phyloP scores from a whole-genome alignment of 35 echinoderm and acorn worm genomes.

The Anneissia japonica region DNA sequence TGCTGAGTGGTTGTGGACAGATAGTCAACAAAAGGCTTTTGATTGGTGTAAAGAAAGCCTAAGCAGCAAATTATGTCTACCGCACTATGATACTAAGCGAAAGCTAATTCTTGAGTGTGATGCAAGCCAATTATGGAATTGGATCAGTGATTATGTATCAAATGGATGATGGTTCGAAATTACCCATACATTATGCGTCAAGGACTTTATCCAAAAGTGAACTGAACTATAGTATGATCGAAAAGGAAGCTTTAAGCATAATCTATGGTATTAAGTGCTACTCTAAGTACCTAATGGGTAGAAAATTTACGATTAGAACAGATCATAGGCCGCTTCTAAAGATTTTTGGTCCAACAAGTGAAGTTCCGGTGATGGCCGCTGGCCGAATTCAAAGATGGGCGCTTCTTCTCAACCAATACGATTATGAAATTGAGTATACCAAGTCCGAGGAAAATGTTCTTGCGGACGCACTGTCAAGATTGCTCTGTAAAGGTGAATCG shows the following conservation, averaged over 20 bases:
- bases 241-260: slow-evolving; percentile 41
- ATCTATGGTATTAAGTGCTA: slow-evolving; percentile 36
- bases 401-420: slow-evolving; percentile 11
- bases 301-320: slow-evolving; percentile 21
- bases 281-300: slow-evolving; percentile 37
- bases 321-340: slow-evolving; percentile 46
- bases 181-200: slow-evolving; percentile 41
- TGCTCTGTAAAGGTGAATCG: not conserved
- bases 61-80: slow-evolving; percentile 13
- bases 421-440: slow-evolving; percentile 22
- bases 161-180: slow-evolving; percentile 25
- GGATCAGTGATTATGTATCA: slow-evolving; percentile 45
- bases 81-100: slow-evolving; percentile 31
- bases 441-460: slow-evolving; percentile 6
- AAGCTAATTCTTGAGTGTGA: slow-evolving; percentile 26
- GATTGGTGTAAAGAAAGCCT: slow-evolving; percentile 28
- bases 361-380: slow-evolving; percentile 13
- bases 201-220: slow-evolving; percentile 17
- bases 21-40: slow-evolving; percentile 36
- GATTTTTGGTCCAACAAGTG: not conserved
- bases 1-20: slow-evolving; percentile 28
- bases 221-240: slow-evolving; percentile 31
- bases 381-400: slow-evolving; percentile 34
- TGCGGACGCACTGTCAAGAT: slow-evolving; percentile 18
- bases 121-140: slow-evolving; percentile 44